These are phyloP conservation scores for Venusia cambrica DNA, from an alignment of 2,888 invertebrate genomes.

Conservation along the genomic window DNA sequence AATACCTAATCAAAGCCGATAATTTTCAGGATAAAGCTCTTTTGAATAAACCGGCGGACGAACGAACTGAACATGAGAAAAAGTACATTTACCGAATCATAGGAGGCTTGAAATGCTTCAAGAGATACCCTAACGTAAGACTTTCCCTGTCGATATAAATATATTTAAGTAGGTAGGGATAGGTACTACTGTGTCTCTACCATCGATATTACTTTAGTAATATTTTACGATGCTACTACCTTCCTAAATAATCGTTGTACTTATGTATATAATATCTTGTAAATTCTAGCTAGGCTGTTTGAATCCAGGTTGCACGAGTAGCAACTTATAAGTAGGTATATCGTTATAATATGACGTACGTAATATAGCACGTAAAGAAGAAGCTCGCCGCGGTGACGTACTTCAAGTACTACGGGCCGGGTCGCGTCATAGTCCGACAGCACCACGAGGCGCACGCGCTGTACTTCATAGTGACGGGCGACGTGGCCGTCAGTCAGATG, in stretches of 20 bases:
- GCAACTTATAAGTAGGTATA: too few relatives aligned
- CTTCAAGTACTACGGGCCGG: slow-evolving; percentile 82
- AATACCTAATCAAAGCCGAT: too few relatives aligned
- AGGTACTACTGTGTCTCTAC: background rate
- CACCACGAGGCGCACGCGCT: slow-evolving; percentile 81
- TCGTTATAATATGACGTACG: too few relatives aligned
- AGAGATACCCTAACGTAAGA: slow-evolving; percentile 80
- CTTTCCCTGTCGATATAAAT: too few relatives aligned
- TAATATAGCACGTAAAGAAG: slow-evolving; percentile 77
- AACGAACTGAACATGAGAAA: slow-evolving; percentile 82
- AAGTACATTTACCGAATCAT: slow-evolving; percentile 80
- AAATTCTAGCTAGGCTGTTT: too few relatives aligned
- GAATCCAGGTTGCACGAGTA: too few relatives aligned
- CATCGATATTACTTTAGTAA: too few relatives aligned
- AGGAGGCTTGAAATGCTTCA: slow-evolving; percentile 82
- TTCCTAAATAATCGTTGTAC: too few relatives aligned
- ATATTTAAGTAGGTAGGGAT: background rate
- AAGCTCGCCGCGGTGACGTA: slow-evolving; percentile 82
- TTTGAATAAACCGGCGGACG: slow-evolving; percentile 74
- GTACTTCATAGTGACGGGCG: slow-evolving; percentile 84
- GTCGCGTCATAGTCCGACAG: slow-evolving; percentile 82
- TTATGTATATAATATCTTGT: too few relatives aligned
- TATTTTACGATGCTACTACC: too few relatives aligned
- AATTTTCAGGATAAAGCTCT: slow-evolving; percentile 81
- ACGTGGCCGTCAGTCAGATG: slow-evolving; percentile 69